phyloP scores from a whole-genome alignment of 2,797 vertebrate species.

The Chiloscyllium punctatum region DNA sequence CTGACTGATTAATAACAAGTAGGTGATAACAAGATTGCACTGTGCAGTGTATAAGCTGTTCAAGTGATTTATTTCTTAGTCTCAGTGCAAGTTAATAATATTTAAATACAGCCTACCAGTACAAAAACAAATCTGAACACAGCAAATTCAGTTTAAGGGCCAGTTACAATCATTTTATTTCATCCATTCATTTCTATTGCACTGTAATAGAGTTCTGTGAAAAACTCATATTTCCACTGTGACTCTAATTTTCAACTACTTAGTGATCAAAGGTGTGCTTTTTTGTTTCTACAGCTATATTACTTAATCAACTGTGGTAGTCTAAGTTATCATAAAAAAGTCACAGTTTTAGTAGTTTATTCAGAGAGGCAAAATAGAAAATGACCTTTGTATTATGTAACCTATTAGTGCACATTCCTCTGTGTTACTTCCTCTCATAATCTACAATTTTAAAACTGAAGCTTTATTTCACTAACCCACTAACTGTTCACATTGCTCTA shows the following conservation, averaged over 20 bases:
- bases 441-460: not conserved
- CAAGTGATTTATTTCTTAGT: not conserved
- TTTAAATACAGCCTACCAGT: not conserved
- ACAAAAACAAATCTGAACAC: slow-evolving; percentile 23
- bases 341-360: not conserved
- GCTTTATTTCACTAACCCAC: not conserved
- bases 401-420: not conserved
- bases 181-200: not conserved
- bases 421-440: not conserved
- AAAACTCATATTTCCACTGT: not conserved
- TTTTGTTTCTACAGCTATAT: not conserved
- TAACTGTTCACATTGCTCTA: not conserved
- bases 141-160: slow-evolving; percentile 10
- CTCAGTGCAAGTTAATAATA: slow-evolving; percentile 29
- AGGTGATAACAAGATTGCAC: slow-evolving; percentile 31
- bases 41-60: not conserved
- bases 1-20: slow-evolving; percentile 29
- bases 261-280: not conserved
- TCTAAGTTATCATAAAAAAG: not conserved
- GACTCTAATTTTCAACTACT: slow-evolving; percentile 7
- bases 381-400: not conserved
- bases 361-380: not conserved
- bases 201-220: not conserved
- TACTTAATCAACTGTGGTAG: not conserved
- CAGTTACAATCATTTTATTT: not conserved